phyloP scores from a whole-genome alignment of 2,888 invertebrate species.

The Cheilosia impressa region DNA sequence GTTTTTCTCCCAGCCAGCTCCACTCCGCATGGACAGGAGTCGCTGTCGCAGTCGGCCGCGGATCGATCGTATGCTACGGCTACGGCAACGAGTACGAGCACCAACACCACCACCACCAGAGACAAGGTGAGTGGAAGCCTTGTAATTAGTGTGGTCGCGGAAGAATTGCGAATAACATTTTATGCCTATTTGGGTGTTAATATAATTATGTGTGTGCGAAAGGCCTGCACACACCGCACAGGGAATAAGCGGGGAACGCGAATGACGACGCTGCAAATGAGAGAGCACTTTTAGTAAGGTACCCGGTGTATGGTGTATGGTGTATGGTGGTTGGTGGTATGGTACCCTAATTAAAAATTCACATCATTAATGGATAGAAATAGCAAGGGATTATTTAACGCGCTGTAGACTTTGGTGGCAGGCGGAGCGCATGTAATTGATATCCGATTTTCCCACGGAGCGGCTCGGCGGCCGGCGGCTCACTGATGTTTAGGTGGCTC shows the following conservation, averaged over 20 bases:
- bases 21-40: neutral
- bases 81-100: slow-evolving; percentile 3
- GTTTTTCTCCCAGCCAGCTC: slow-evolving; percentile 44
- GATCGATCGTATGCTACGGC: neutral
- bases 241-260: neutral
- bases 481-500: slow-evolving; percentile 60
- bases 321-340: neutral
- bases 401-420: slow-evolving; percentile 58
- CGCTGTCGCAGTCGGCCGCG: neutral
- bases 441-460: slow-evolving; percentile 73
- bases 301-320: slow-evolving; percentile 29
- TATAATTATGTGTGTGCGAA: slow-evolving; percentile 67
- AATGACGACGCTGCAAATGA: slow-evolving; percentile 36
- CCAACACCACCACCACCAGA: slow-evolving; percentile 31
- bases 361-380: slow-evolving; percentile 71
- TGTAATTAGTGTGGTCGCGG: slow-evolving; percentile 74
- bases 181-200: slow-evolving; percentile 75
- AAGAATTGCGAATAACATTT: slow-evolving; percentile 70
- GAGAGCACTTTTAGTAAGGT: slow-evolving; percentile 69
- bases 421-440: slow-evolving; percentile 70
- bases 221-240: slow-evolving; percentile 11
- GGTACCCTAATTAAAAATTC: slow-evolving; percentile 74
- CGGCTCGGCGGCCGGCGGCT: slow-evolving; percentile 26
- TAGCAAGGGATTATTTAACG: slow-evolving; percentile 63
- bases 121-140: slow-evolving; percentile 55